Percentiles rank a stretch among this genome's conserved stretches.
These are phyloP conservation scores for Hyppa rectilinea DNA, from an alignment of 2,888 invertebrate species.

Conservation along the genomic window DNA sequence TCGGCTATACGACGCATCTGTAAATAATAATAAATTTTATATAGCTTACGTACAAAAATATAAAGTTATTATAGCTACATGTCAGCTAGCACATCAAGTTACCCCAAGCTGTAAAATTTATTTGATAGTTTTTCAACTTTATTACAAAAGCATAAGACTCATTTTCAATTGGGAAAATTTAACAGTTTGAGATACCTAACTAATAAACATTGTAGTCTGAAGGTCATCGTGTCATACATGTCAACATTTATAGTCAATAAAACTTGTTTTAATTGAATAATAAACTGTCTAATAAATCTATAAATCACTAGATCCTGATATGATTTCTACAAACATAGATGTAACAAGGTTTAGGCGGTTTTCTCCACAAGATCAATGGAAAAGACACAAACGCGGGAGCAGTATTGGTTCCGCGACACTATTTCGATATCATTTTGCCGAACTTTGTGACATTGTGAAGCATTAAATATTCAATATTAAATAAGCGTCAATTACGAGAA, in stretches of 20 bases:
- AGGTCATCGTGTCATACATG: constrained; percentile 10
- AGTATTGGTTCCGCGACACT: background rate
- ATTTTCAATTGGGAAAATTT: too few species aligned
- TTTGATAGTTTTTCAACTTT: too few species aligned
- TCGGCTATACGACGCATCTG: constrained; percentile 95
- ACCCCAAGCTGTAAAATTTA: too few species aligned
- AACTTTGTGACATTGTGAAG: background rate
- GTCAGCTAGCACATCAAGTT: too few species aligned
- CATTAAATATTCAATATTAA: background rate
- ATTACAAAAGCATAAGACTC: too few species aligned
- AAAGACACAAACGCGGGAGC: constrained; percentile 41
- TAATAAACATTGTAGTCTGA: background rate
- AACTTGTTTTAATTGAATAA: constrained; percentile 1
- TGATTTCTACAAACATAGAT: background rate
- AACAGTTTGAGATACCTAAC: too few species aligned
- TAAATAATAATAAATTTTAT: constrained; percentile 56
- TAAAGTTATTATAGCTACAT: too few species aligned
- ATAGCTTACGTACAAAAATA: background rate
- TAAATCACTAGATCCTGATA: background rate
- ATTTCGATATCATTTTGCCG: background rate
- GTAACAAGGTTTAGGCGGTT: too few species aligned
- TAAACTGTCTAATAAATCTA: background rate
- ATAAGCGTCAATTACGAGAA: background rate
- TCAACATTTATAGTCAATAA: constrained; percentile 23
- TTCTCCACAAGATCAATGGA: constrained; percentile 27